Evolutionary conservation across 2,888 invertebrate genomes (phyloP).

Genomic region (Margaritifera margaritifera): DNA sequence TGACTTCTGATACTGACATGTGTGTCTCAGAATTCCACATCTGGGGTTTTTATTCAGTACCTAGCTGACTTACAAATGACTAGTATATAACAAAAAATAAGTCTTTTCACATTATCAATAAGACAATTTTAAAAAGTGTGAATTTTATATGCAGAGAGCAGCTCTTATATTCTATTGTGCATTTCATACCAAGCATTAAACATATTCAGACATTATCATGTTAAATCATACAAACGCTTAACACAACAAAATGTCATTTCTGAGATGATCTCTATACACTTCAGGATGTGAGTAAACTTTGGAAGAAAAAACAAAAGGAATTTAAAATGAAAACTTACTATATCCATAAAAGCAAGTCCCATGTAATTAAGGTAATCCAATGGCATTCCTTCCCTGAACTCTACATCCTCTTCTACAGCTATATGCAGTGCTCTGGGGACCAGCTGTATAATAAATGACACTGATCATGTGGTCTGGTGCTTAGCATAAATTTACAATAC

Average conservation of each 20-base stretch:
- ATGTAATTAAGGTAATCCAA: constrained; percentile 83
- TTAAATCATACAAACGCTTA: background rate
- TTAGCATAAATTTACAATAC: too few species aligned
- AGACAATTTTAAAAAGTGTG: background rate
- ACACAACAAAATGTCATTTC: background rate
- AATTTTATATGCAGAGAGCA: background rate
- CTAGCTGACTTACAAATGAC: too few species aligned
- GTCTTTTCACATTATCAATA: background rate
- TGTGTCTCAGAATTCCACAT: too few species aligned
- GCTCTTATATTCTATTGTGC: background rate
- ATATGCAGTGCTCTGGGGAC: constrained; percentile 83
- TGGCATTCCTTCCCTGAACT: constrained; percentile 86
- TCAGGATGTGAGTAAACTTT: constrained; percentile 1
- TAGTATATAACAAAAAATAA: too few species aligned
- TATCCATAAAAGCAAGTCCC: constrained; percentile 81
- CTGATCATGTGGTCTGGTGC: background rate
- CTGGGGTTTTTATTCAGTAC: too few species aligned
- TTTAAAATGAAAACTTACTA: constrained; percentile 52
- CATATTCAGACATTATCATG: background rate
- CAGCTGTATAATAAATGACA: constrained; percentile 71
- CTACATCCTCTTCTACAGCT: constrained; percentile 82
- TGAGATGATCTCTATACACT: constrained; percentile 7
- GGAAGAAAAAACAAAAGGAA: background rate
- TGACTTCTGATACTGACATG: too few species aligned
- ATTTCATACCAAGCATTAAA: too few species aligned